phyloP scores from a whole-genome alignment of 2,797 vertebrate species.

The Nannoperca australis region DNA sequence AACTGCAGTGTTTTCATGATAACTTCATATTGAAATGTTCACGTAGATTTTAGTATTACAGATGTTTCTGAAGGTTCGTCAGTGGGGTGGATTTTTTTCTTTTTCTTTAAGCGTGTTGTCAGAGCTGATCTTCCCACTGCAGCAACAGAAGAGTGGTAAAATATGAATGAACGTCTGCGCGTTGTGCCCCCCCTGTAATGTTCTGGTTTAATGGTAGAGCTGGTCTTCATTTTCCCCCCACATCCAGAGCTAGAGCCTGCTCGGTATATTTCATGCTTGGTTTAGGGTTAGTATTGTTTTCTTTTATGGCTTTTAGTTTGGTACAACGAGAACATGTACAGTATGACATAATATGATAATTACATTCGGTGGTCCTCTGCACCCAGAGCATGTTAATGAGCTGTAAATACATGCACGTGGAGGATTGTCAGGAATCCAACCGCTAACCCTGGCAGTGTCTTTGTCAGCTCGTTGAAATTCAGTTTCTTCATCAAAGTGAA shows the following conservation, averaged over 20 bases:
- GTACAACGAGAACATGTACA: background rate
- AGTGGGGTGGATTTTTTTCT: background rate
- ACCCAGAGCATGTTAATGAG: constrained; percentile 19
- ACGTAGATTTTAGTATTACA: background rate
- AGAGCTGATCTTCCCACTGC: constrained; percentile 4
- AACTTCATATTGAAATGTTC: background rate
- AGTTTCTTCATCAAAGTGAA: constrained; percentile 42
- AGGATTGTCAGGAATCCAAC: constrained; percentile 15
- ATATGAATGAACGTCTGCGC: constrained; percentile 28
- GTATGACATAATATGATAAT: background rate
- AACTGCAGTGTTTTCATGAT: background rate
- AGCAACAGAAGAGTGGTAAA: background rate
- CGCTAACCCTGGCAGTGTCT: background rate
- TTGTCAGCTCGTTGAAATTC: constrained; percentile 40
- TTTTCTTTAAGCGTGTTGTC: background rate
- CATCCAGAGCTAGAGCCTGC: background rate
- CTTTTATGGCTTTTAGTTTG: background rate
- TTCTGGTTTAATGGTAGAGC: constrained; percentile 1
- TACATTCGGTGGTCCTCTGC: constrained; percentile 15
- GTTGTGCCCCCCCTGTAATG: background rate
- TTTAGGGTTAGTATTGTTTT: background rate
- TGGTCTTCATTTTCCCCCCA: constrained; percentile 14
- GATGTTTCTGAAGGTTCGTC: background rate
- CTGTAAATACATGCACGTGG: background rate
- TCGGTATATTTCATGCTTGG: background rate